phyloP scores from a whole-genome alignment of 2,113 vertebrate species.

The Calidris pugnax region DNA sequence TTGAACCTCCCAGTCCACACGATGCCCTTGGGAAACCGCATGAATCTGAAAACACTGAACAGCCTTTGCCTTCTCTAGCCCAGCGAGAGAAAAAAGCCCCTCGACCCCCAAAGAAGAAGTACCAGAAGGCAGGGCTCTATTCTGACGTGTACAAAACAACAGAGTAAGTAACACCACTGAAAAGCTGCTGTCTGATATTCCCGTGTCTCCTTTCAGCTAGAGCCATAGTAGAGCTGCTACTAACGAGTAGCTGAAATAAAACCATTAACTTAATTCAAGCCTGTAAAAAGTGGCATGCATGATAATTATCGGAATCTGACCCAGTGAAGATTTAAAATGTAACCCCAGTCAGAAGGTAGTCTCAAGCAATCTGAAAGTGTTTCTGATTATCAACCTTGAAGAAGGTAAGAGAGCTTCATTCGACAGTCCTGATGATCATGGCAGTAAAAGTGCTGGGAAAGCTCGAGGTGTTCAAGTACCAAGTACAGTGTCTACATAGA shows the following conservation, averaged over 20 bases:
- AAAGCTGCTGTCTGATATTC: background rate
- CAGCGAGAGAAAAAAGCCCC: constrained; percentile 85
- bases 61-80: constrained; percentile 65
- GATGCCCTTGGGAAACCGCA: constrained; percentile 74
- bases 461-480: background rate
- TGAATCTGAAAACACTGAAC: constrained; percentile 64
- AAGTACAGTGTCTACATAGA: background rate
- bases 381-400: background rate
- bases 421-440: accelerated
- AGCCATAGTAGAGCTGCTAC: background rate
- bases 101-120: constrained; percentile 89
- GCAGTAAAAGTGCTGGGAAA: background rate
- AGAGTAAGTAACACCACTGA: constrained; percentile 83
- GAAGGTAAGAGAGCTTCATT: background rate
- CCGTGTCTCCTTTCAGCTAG: background rate
- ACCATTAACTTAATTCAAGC: background rate
- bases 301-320: background rate
- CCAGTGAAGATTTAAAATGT: background rate
- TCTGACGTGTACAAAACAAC: constrained; percentile 95
- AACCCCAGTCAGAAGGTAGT: background rate
- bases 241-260: background rate
- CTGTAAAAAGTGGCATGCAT: background rate
- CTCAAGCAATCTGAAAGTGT: background rate
- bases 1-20: constrained; percentile 66
- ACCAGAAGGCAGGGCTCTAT: constrained; percentile 95